Evolutionary conservation across 2,888 invertebrate genomes (phyloP), one percentile per base, ranked within the genome.

Genomic region (Yponomeuta plumbellus): DNA sequence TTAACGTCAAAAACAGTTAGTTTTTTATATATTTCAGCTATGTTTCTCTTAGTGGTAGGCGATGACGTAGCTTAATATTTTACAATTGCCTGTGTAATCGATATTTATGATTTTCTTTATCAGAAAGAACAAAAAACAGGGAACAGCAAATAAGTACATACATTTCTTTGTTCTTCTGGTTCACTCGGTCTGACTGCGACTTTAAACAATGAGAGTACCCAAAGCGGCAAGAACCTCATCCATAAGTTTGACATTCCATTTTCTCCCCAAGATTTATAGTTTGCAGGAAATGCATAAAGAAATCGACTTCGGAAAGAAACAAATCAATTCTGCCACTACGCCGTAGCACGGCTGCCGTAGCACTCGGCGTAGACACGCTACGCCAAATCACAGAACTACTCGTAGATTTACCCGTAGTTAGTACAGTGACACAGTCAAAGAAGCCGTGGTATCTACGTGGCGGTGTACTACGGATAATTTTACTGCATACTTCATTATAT

Each of bases 231-330:
- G 44, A 52, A 52, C 44, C 44, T 17, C 44, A 52, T 52, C 44
- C 44, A 52, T 52, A 52, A 52, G 44, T 52, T 52, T 52, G 44
- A 52, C 44, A 52, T 52, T 52, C 44, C 44, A 52, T 17, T 52
- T 52, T 52, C 44, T 52, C 17, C 5, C 44, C 44, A 52, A 52
- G 44, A 52, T 52, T 52, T 52, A 52, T 52, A 52, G 44, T 52
- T 52, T 52, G 44, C 44, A 34, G 44, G 44, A 52, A 52, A 52
- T 52, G 44, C 44, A 52, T 17, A 52, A 17, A 52, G 44, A 52
- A 13, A 34, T 13, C 44, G 44, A 52, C 44, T 13, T 52, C 1
- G 3, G 17, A 52, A 52, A 52, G 44, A 52, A 52, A 52, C 44
- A 52, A 52, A 52, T 52, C 44, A 52, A 52, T 17, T 52, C 44